phyloP scores from a whole-genome alignment of 64 coral and sea anemone genomes.

The Dendronephthya gigantea region DNA sequence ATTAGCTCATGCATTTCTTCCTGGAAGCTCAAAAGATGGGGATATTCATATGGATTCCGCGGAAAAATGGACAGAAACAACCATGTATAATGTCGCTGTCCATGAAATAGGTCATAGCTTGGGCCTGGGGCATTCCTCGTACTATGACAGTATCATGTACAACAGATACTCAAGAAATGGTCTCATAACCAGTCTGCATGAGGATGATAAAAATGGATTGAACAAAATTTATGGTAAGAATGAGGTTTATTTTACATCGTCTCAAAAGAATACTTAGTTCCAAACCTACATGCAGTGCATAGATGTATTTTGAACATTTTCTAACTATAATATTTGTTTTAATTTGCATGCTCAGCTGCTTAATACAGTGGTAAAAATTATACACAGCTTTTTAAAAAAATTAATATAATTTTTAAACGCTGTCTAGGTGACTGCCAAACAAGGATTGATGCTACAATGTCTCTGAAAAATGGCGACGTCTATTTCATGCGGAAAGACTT shows the following conservation, averaged over 20 bases:
- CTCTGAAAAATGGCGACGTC: neutral
- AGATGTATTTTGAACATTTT: no score
- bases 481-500: neutral
- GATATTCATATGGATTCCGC: neutral
- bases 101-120: neutral
- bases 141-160: neutral
- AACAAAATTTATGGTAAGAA: neutral
- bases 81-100: neutral
- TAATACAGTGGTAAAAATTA: no score
- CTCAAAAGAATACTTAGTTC: no score
- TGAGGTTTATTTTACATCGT: no score
- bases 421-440: neutral
- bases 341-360: no score
- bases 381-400: no score
- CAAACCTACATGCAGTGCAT: no score
- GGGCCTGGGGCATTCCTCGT: neutral
- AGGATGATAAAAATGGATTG: neutral
- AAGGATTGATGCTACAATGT: neutral
- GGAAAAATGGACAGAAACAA: neutral
- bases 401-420: no score
- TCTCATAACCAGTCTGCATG: neutral
- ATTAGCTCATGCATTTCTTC: neutral
- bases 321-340: no score
- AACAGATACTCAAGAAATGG: neutral
- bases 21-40: neutral